A percentile compares a stretch with the other conserved stretches of the same genome.
phyloP scores from a whole-genome alignment of 1,140 invertebrate genomes.

The Neodiprion virginianus region DNA sequence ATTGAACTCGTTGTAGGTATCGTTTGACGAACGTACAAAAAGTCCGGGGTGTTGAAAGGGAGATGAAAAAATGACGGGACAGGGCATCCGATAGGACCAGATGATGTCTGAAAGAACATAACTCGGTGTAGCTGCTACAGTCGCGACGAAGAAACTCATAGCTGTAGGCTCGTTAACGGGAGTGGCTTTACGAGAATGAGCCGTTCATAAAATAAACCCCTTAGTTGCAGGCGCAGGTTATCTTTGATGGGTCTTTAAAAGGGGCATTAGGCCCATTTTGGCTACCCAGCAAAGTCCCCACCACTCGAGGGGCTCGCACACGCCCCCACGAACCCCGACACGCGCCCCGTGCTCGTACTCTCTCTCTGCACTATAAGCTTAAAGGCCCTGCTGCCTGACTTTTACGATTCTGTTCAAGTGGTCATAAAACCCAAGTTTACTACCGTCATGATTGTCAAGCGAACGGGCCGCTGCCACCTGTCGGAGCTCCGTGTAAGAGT shows the following conservation, averaged over 20 bases:
- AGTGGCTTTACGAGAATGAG: slow-evolving; percentile 34
- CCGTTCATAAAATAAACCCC: slow-evolving; percentile 52
- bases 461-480: slow-evolving; percentile 60
- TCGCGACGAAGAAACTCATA: neutral
- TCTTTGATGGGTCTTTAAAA: slow-evolving; percentile 52
- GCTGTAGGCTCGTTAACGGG: slow-evolving; percentile 16
- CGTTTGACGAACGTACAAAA: too few relatives aligned
- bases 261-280: slow-evolving; percentile 59
- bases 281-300: slow-evolving; percentile 35
- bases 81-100: too few relatives aligned
- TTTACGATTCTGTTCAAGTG: slow-evolving; percentile 66
- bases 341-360: slow-evolving; percentile 54
- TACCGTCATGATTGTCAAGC: slow-evolving; percentile 64
- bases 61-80: too few relatives aligned
- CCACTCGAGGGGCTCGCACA: slow-evolving; percentile 37
- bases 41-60: too few relatives aligned
- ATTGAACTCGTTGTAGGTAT: too few relatives aligned
- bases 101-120: too few relatives aligned
- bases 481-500: slow-evolving; percentile 58
- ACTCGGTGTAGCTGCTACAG: neutral
- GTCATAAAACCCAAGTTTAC: slow-evolving; percentile 64
- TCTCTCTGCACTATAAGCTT: slow-evolving; percentile 46
- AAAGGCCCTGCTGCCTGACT: slow-evolving; percentile 63
- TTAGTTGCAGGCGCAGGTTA: slow-evolving; percentile 43
- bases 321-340: slow-evolving; percentile 59